These are phyloP conservation scores for Dasyornis broadbenti DNA, from an alignment of 2,113 vertebrate genomes.

Conservation along the genomic window DNA sequence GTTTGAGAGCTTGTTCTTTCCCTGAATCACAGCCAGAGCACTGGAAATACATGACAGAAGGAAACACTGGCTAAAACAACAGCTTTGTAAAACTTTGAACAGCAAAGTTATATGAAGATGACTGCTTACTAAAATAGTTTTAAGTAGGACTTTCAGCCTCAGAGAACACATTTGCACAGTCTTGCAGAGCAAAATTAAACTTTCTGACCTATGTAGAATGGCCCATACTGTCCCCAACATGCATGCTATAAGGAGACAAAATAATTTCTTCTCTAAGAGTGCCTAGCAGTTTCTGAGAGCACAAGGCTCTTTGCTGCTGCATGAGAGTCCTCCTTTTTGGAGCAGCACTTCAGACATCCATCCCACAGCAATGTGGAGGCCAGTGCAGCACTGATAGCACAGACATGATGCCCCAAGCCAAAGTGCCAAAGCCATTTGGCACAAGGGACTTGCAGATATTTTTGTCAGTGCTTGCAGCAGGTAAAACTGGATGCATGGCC, in stretches of 20 bases:
- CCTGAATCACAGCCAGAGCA: background rate
- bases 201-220: background rate
- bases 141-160: background rate
- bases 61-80: background rate
- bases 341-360: background rate
- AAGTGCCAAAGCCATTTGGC: background rate
- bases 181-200: background rate
- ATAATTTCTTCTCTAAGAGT: background rate
- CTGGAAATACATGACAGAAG: background rate
- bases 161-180: background rate
- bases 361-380: accelerated
- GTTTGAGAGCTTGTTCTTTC: background rate
- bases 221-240: accelerated
- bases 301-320: background rate
- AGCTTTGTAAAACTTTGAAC: background rate
- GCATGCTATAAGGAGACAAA: accelerated
- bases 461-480: background rate
- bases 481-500: accelerated
- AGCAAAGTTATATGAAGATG: background rate
- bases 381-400: accelerated
- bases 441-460: accelerated
- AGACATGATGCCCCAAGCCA: accelerated
- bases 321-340: background rate
- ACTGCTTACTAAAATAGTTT: background rate
- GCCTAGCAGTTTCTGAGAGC: background rate